phyloP scores from a whole-genome alignment of 2,113 vertebrate genomes.

The Apodemus sylvaticus region DNA sequence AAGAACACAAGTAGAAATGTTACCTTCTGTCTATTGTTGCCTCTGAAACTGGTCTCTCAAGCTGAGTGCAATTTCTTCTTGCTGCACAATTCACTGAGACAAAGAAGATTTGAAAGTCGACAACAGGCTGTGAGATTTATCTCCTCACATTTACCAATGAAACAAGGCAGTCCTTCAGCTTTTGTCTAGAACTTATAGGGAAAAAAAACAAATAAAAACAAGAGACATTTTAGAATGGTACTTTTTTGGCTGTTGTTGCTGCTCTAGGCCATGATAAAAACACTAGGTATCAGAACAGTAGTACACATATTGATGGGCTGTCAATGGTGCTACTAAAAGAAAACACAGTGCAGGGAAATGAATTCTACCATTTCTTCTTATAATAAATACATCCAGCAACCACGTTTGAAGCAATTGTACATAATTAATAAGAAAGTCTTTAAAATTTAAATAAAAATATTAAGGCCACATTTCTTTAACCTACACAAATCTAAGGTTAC shows the following conservation, averaged over 20 bases:
- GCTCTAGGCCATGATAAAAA: not conserved
- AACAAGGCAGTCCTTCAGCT: not conserved
- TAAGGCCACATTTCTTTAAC: not conserved
- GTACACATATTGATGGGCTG: not conserved
- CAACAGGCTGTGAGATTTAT: not conserved
- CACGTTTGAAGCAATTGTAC: not conserved
- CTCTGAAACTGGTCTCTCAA: not conserved
- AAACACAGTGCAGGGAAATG: not conserved
- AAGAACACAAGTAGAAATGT: not conserved
- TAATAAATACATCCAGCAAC: not conserved
- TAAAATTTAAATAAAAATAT: not conserved
- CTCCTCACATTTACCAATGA: constrained; percentile 1
- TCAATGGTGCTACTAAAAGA: not conserved
- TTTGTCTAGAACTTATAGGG: not conserved
- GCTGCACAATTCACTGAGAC: not conserved
- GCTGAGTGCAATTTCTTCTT: not conserved
- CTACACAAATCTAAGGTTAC: not conserved
- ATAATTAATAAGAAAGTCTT: not conserved
- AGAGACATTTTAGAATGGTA: not conserved
- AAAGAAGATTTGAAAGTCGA: not conserved
- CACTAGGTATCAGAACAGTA: not conserved
- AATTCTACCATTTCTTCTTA: not conserved
- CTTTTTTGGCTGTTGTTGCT: not conserved
- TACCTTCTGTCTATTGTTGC: not conserved
- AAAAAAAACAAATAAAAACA: not conserved